Base-by-base conservation (phyloP, 2,888 invertebrate genomes). In the Eumerus sabulonum region DNA sequence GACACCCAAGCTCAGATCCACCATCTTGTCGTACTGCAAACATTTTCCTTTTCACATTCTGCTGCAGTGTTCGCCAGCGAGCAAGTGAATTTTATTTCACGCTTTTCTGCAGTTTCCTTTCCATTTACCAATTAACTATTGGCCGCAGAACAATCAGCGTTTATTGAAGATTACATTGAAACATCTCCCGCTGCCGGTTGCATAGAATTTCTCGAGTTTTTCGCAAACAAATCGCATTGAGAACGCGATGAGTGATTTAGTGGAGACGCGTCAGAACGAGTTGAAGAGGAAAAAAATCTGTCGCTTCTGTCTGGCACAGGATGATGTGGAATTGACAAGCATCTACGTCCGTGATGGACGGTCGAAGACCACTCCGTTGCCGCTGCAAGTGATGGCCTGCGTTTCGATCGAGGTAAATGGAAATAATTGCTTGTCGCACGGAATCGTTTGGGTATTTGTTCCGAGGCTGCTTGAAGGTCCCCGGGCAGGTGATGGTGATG, bases 331-430 rank as follows among this genome's bases (percentile, higher is more conserved):
- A 67, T 88, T 95, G 79, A 90, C 90, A 82, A 93, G 91, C 87
- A 92, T 95, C 85, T 94, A 93, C 87, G 91, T 92, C 83, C 83
- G 85, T 14, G 90, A 91, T 85, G 85, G 88, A 64, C 90, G 89
- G 82, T 88, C 90, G 82, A 93, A 92, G 84, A 89, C 91, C 73
- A 91, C 93, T 83, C 92, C 93, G 83, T 90, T 95, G 84, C 91
- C 93, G 64, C 88, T 94, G 83, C 94, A 95, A 90, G 93, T 95
- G 85, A 92, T 95, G 92, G 93, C 94, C 60, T 93, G 93, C 86
- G 91, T 93, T 82, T 92, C 94, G 71, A 92, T 95, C 83, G 95
- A 95, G 93, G 95, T 95, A 92, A 90, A 85, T 82, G 27, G 27
- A 27, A 27, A 4, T 27, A 7, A 4, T 27, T 27, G 27, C 7